Conservation (phyloP, 1,140 invertebrate genomes). For the Druon quercuslanigerum region DNA sequence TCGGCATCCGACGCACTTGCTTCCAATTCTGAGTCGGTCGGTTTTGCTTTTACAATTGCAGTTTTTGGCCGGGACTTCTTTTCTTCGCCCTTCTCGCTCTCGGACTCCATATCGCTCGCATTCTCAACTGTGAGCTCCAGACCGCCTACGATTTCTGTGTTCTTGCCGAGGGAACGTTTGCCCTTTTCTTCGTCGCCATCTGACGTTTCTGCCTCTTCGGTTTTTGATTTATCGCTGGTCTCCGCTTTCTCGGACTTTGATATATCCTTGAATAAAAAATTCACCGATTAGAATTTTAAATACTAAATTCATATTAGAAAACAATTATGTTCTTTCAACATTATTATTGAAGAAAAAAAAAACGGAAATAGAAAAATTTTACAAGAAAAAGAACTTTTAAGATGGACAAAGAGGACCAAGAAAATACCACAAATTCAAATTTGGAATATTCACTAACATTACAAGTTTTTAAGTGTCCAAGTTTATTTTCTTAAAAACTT, state of each 20-base stretch:
- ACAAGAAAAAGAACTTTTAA: too few relatives aligned
- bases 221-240: slow-evolving; percentile 32
- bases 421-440: too few relatives aligned
- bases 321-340: background rate
- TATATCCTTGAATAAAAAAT: background rate
- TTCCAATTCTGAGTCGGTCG: slow-evolving; percentile 70
- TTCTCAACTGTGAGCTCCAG: slow-evolving; percentile 70
- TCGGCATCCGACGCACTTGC: slow-evolving; percentile 61
- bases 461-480: too few relatives aligned
- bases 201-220: slow-evolving; percentile 38
- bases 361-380: too few relatives aligned
- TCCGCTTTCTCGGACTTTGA: slow-evolving; percentile 34
- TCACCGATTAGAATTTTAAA: background rate
- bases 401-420: too few relatives aligned
- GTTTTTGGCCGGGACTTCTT: slow-evolving; percentile 64
- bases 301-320: background rate
- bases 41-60: slow-evolving; percentile 66
- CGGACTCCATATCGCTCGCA: slow-evolving; percentile 71
- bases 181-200: slow-evolving; percentile 39
- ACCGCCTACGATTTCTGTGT: slow-evolving; percentile 64
- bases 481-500: too few relatives aligned
- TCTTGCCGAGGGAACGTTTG: slow-evolving; percentile 36
- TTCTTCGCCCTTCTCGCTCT: slow-evolving; percentile 56
- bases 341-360: background rate
- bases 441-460: too few relatives aligned